Evolutionary conservation across 2,797 vertebrate species (phyloP), one percentile per base, ranked within the genome.

Genomic region (Acanthis flammea): DNA sequence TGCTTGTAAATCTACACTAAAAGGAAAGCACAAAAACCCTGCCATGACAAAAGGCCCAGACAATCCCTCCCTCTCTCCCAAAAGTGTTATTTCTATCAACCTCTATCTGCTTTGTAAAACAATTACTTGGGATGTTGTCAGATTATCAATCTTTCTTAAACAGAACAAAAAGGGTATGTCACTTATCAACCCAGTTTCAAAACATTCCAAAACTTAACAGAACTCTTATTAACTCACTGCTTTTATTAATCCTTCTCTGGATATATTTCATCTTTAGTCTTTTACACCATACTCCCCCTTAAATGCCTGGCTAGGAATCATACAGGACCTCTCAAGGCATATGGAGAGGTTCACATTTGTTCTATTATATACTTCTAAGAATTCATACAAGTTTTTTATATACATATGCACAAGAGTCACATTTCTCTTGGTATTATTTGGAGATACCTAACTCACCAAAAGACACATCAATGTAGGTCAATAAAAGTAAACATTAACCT

Each of bases 21-120:
- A 82, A 82, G 27, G 42, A 80, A 90, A 50, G 17, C 39, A 86
- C 30, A 81, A 71, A 65, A 30, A 1, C 19, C 14, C 14, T 7
- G 6, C 42, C 47, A 19, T 11, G 25, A 50, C 23, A 77, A 62
- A 77, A 88, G 44, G 16, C 12, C 24, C 45, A 67, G 58, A 67
- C 31, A 7, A 19, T 12, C 1, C 10, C 6, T 9, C 2, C 4
- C 15, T 41, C 14, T 3, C 33, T 12, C 1, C 2, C 17, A 3
- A 22, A 48, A 25, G 5, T 22, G 23, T 27, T 84, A n/a, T 71
- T 86, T 70, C 66, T 68, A 30, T 41, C 41, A 42, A 50, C 22
- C 17, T 79, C 23, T 75, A 60, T 16, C 65, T 71, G 58, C 66
- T 84, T 47, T 30, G 7, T 44, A 70, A 19, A 28, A 55, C 33